phyloP scores from a whole-genome alignment of 2,113 vertebrate genomes.

The Daphoenositta chrysoptera region DNA sequence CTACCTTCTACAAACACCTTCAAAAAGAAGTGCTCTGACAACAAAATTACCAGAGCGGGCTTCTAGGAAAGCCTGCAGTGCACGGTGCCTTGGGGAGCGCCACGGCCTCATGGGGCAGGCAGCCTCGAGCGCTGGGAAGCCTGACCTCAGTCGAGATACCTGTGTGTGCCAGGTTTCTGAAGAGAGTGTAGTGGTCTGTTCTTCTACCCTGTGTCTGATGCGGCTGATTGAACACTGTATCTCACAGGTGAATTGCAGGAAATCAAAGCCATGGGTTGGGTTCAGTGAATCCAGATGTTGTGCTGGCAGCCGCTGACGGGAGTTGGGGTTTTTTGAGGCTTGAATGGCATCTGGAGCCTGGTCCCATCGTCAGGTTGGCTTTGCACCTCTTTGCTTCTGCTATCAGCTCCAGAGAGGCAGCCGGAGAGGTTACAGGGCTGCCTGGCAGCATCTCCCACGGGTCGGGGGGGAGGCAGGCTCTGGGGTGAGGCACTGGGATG shows the following conservation, averaged over 20 bases:
- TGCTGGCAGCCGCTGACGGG: accelerated
- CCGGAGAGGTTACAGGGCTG: too few species aligned
- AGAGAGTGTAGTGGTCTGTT: accelerated
- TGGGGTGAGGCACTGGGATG: neutral
- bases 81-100: accelerated
- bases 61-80: neutral
- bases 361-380: neutral
- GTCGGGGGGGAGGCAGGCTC: neutral
- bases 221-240: neutral
- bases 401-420: neutral
- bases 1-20: neutral
- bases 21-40: neutral
- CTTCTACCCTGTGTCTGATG: neutral
- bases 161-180: neutral
- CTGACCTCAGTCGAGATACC: accelerated
- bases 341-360: accelerated
- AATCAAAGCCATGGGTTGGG: neutral
- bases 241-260: neutral
- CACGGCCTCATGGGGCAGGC: accelerated
- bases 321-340: neutral
- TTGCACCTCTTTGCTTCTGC: neutral
- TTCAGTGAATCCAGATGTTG: neutral
- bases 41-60: neutral
- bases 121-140: accelerated
- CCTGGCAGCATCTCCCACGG: neutral